Evolutionary conservation across 2,888 invertebrate species (phyloP), one percentile per base, ranked within the genome.

Genomic region (Gerris lacustris): DNA sequence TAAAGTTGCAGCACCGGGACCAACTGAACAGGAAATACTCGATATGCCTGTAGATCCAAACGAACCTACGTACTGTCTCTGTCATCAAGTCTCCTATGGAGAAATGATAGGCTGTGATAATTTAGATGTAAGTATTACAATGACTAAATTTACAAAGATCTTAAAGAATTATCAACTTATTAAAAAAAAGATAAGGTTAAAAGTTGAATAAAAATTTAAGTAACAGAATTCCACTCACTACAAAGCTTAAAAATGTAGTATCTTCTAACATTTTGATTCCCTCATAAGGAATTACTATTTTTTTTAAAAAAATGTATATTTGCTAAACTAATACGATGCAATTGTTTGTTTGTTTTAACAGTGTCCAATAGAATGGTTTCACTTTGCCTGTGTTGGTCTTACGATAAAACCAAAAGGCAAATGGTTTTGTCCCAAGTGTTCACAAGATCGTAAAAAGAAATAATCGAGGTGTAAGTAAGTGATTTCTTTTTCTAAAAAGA

Each of bases 91-190:
- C 68, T 95, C 95, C 5, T 96, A 94, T 77, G 96, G 96, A 71
- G 94, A 96, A 83, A 96, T 96, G 96, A 94, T 96, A 79, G 94
- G 92, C 74, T 96, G 96, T 84, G 96, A 96, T 82, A 96, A 96
- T 81, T 88, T 88, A 68, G 92, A 92, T 84, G 91, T 87, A 81
- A 84, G 84, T 82, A 45, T 45, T 69, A 55, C 11, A 55, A 55
- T 15, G 9, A 11, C 15, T 15, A 55, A 55, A 55, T 55, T 55
- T 31, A 31, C 31, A 31, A 31, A 31, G 31, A 31, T 31, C 31
- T 31, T 31, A 31, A 31, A 31, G 31, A 31, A 31, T 31, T 31
- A 31, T 31, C 31, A 4, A 31, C 31, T 31, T 31, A 2, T 11
- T 1, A 55, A 55, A 55, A 55, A 55, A 55, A 55, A 55, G 55